A percentile compares a stretch with the other conserved stretches of the same genome.
phyloP scores from a whole-genome alignment of 2,888 invertebrate genomes.

The Tetrapedia diversipes region DNA sequence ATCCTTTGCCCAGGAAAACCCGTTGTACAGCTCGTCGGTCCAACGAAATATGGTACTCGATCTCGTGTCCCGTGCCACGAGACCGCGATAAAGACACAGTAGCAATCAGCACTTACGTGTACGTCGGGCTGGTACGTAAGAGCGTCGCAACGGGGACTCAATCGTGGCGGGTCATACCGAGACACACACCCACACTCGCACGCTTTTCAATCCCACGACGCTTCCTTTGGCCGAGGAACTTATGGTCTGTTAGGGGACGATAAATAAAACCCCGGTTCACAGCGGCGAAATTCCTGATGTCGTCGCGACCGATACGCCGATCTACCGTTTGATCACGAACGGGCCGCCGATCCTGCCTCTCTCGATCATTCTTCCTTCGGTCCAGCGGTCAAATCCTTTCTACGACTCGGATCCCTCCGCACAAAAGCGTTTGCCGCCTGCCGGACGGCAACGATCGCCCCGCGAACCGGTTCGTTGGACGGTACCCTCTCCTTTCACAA shows the following conservation, averaged over 20 bases:
- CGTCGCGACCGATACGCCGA: background rate
- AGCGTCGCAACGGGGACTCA: conserved; percentile 47
- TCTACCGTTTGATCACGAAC: conserved; percentile 1
- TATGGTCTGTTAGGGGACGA: conserved; percentile 10
- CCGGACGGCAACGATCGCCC: no score
- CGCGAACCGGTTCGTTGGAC: no score
- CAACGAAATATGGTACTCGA: background rate
- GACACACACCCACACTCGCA: conserved; percentile 48
- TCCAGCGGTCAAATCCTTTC: background rate
- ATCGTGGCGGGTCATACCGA: conserved; percentile 58
- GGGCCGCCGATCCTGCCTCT: background rate
- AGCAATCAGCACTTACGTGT: conserved; percentile 66
- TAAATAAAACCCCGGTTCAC: background rate
- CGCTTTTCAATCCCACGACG: conserved; percentile 33
- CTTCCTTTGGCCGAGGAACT: background rate
- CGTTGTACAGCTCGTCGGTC: background rate
- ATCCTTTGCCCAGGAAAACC: background rate
- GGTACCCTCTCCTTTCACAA: no score
- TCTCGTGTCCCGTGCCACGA: background rate
- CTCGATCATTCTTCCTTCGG: conserved; percentile 36
- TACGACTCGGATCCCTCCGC: no score
- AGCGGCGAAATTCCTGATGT: conserved; percentile 1
- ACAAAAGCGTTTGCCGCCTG: no score
- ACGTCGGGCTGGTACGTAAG: conserved; percentile 42
- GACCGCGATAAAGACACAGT: conserved; percentile 32